phyloP scores from a whole-genome alignment of 2,797 vertebrate species.

The Enteromius fasciolatus region DNA sequence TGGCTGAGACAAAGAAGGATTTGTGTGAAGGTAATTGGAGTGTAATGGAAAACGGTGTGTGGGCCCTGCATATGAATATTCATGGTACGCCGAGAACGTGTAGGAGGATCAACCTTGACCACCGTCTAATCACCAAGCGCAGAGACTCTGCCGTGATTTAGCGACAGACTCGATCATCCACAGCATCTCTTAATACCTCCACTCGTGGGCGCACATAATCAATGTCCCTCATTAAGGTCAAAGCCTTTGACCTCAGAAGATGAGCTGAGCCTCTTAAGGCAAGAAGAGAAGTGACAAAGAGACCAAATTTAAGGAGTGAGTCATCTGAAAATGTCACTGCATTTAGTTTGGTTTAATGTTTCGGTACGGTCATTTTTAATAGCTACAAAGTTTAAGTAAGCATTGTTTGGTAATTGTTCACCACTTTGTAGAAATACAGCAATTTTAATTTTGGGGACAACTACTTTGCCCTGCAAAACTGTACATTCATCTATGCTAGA shows the following conservation, averaged over 20 bases:
- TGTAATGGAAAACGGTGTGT: conserved; percentile 66
- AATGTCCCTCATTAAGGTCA: conserved; percentile 76
- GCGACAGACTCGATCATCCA: conserved; percentile 69
- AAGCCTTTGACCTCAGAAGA: conserved; percentile 67
- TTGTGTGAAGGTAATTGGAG: conserved; percentile 36
- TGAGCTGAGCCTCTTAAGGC: conserved; percentile 66
- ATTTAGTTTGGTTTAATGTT: not conserved
- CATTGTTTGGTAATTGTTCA: not conserved
- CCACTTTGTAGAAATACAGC: not conserved
- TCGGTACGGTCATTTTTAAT: not conserved
- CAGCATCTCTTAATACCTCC: conserved; percentile 71
- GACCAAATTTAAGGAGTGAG: not conserved
- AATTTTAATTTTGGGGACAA: not conserved
- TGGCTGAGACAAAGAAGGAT: conserved; percentile 29
- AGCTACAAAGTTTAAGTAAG: not conserved
- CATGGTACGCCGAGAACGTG: conserved; percentile 74
- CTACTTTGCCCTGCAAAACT: not conserved
- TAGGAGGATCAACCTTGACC: conserved; percentile 79
- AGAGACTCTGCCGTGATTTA: conserved; percentile 71
- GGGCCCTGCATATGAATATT: conserved; percentile 80
- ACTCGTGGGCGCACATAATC: conserved; percentile 77
- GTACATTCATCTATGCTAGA: not conserved
- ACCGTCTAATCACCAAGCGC: conserved; percentile 74
- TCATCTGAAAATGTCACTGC: not conserved
- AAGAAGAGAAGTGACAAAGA: conserved; percentile 2